Base-by-base conservation (phyloP, 2,888 invertebrate species). In the Syritta pipiens region DNA sequence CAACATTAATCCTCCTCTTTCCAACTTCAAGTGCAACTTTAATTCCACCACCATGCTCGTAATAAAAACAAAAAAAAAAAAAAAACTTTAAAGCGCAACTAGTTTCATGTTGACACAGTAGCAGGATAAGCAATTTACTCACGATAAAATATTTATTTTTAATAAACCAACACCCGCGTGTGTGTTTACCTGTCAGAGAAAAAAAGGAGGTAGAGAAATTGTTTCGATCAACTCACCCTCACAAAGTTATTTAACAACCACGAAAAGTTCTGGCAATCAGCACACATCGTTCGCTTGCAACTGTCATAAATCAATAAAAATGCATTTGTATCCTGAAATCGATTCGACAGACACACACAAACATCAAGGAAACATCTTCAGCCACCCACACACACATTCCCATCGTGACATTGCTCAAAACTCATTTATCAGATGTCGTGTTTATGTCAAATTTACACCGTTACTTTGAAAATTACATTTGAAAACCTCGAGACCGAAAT, bases 401-500 rank as follows among this genome's bases (percentile, higher is more conserved):
- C n/a, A n/a, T n/a, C n/a, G n/a, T n/a, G n/a, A n/a, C n/a, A n/a
- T n/a, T n/a, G n/a, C n/a, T n/a, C n/a, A n/a, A n/a, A 75, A 68
- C 68, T 67, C 75, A 75, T 75, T 62, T 62, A 68, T 75, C 75
- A 68, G 55, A 68, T 68, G 75, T 68, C 75, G 68, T 55, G 75
- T 68, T 68, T 60, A 49, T 49, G 68, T 68, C 68, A 75, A 60
- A 68, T 75, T 68, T 75, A 67, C 75, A 75, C 60, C 60, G 32
- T 62, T 51, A n/a, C 75, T 75, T 68, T 55, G 62, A 62, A 75
- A 75, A 75, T 75, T 62, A 32, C 68, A 68, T 55, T 65, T 60
- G 53, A 60, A 60, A 17, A 53, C 35, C 35, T 53, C 42, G 48
- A 68, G 60, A 49, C 46, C 30, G 40, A 46, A 68, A 48, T 62